phyloP scores from a whole-genome alignment of 2,797 vertebrate genomes.

The Poeciliopsis turneri region DNA sequence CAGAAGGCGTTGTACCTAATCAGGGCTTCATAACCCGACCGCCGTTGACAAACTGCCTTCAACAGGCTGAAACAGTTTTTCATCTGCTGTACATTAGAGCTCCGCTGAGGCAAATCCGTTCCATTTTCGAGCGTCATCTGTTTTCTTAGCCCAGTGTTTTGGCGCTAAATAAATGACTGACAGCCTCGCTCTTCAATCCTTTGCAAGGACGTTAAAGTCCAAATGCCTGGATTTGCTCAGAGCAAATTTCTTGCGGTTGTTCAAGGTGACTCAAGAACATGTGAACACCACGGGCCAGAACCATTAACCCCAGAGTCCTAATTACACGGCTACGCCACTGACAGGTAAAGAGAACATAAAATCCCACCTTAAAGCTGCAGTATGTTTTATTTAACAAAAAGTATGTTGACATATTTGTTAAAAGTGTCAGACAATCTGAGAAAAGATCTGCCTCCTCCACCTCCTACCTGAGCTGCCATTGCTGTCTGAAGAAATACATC shows the following conservation, averaged over 20 bases:
- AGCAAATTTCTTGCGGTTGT: slow-evolving; percentile 46
- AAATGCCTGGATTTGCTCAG: slow-evolving; percentile 46
- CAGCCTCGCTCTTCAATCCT: slow-evolving; percentile 46
- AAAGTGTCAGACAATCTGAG: too few relatives aligned
- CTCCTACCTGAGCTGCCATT: too few relatives aligned
- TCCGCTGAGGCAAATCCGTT: slow-evolving; percentile 46
- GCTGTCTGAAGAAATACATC: too few relatives aligned
- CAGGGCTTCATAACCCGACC: slow-evolving; percentile 5
- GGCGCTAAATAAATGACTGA: slow-evolving; percentile 43
- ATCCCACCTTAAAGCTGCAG: neutral
- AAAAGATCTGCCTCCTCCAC: too few relatives aligned
- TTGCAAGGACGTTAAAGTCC: slow-evolving; percentile 5
- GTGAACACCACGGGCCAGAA: slow-evolving; percentile 17
- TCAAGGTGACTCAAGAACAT: slow-evolving; percentile 29
- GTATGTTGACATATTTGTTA: too few relatives aligned
- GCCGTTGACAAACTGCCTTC: slow-evolving; percentile 36
- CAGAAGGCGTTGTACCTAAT: slow-evolving; percentile 13
- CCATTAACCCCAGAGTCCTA: slow-evolving; percentile 19
- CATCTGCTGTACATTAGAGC: slow-evolving; percentile 55
- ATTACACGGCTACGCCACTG: neutral
- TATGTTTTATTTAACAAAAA: too few relatives aligned
- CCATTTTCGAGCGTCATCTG: slow-evolving; percentile 41
- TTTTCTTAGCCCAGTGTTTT: slow-evolving; percentile 45
- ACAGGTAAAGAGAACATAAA: neutral
- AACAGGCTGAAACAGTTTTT: slow-evolving; percentile 34